Evolutionary conservation across 2,797 vertebrate genomes (phyloP).

Genomic region (Protosalanx chinensis): DNA sequence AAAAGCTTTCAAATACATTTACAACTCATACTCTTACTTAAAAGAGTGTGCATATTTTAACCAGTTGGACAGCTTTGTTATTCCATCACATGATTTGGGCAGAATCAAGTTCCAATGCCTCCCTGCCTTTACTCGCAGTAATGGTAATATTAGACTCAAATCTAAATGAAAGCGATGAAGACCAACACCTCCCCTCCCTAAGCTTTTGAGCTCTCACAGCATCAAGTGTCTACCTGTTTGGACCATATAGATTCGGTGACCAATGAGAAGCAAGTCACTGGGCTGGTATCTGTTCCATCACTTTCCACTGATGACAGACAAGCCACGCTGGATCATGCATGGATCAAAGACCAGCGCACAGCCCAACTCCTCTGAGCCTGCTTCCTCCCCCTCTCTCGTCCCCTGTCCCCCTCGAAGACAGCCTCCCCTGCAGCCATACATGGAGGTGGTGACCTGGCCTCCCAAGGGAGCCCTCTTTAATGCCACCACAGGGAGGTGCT

Average conservation of each 20-base stretch:
- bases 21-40: slow-evolving; percentile 13
- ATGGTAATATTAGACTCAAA: no score
- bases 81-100: no score
- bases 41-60: not conserved
- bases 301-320: not conserved
- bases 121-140: not conserved
- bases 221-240: not conserved
- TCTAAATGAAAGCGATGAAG: not conserved
- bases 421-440: slow-evolving; percentile 3
- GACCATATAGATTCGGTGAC: not conserved
- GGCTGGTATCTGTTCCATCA: slow-evolving; percentile 3
- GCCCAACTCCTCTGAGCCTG: not conserved
- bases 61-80: not conserved
- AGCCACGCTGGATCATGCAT: no score
- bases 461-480: not conserved
- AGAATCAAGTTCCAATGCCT: not conserved
- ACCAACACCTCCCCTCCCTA: not conserved
- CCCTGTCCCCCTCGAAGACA: not conserved
- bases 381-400: not conserved
- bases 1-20: slow-evolving; percentile 19
- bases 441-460: slow-evolving; percentile 1
- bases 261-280: not conserved
- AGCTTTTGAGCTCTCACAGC: not conserved
- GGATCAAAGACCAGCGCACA: not conserved
- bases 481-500: not conserved